Evolutionary conservation across 1,140 invertebrate species (phyloP), one percentile per base, ranked within the genome.

Genomic region (Drosophila repletoides): DNA sequence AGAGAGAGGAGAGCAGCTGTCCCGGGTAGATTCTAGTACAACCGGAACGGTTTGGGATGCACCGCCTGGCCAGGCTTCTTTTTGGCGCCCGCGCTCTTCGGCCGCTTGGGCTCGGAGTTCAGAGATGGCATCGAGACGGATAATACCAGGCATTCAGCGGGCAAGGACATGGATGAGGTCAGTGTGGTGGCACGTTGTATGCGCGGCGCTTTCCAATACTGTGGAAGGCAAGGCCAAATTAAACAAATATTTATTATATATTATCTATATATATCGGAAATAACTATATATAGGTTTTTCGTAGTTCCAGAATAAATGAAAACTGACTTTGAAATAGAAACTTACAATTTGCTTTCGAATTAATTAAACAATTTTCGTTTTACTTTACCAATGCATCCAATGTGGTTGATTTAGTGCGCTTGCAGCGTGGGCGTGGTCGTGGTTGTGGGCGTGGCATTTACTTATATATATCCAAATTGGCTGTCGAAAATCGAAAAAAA

Each of bases 111-210:
- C 49, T 88, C 84, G 7, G 80, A 86, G 60, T 89, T 89, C 2
- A 89, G 65, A 15, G 89, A 90, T 56, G 89, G 88, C 77, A 90
- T 90, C 40, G 89, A 90, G 3, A 90, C 89, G 6, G 89, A 90
- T 10, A 90, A 59, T 7, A 90, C 88, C 19, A 90, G 49, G 33
- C 89, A 90, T 66, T 90, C 89, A 29, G 89, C 88, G 59, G 89
- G 89, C 64, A 90, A 70, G 36, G 89, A 90, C 84, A 90, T 90
- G 52, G 88, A 89, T 51, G 89, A 88, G 65, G 89, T 88, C 48
- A 90, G 45, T 33, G 89, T 90, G 14, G 88, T 89, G 52, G 89
- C 77, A 34, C 89, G 77, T 59, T 87, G 76, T 29, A 90, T 90
- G 41, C 84, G 88, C 21, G 76, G 89, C 24, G 84, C 83, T 59